These are phyloP conservation scores for Equus przewalskii DNA, from an alignment of 2,113 vertebrate genomes.

Conservation along the genomic window DNA sequence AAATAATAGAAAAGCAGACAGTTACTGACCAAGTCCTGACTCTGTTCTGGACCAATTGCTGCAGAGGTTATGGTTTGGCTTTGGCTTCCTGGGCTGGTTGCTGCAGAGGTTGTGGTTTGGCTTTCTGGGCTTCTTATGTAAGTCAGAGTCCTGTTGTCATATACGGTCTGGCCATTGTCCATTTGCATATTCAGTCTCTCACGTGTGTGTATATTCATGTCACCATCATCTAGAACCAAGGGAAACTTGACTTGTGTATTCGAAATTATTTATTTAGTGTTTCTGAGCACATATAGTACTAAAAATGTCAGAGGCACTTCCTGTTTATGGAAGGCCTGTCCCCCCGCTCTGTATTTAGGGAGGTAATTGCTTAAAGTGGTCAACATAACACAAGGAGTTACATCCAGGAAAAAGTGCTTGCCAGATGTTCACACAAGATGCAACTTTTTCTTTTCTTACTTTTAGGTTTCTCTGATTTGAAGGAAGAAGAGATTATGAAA, in stretches of 20 bases:
- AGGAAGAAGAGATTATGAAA: background rate
- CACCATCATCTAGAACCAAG: background rate
- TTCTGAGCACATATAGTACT: background rate
- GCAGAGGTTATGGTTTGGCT: background rate
- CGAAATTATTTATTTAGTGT: background rate
- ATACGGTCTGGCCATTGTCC: background rate
- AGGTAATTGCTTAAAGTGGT: background rate
- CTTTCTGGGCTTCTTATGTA: background rate
- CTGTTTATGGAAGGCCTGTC: background rate
- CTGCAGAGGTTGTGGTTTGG: background rate
- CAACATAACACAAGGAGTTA: background rate
- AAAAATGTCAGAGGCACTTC: background rate
- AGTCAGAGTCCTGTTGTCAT: background rate
- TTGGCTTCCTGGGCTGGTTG: background rate
- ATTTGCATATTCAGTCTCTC: background rate
- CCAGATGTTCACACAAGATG: background rate
- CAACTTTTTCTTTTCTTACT: background rate
- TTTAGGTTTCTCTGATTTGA: background rate
- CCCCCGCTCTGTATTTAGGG: background rate
- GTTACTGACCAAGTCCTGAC: background rate
- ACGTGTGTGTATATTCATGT: rapidly evolving
- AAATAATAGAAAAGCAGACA: background rate
- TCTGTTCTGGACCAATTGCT: background rate
- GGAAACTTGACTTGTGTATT: background rate
- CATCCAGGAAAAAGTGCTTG: background rate